Evolutionary conservation across 1,140 invertebrate species (phyloP).

Genomic region (Contarinia nasturtii): DNA sequence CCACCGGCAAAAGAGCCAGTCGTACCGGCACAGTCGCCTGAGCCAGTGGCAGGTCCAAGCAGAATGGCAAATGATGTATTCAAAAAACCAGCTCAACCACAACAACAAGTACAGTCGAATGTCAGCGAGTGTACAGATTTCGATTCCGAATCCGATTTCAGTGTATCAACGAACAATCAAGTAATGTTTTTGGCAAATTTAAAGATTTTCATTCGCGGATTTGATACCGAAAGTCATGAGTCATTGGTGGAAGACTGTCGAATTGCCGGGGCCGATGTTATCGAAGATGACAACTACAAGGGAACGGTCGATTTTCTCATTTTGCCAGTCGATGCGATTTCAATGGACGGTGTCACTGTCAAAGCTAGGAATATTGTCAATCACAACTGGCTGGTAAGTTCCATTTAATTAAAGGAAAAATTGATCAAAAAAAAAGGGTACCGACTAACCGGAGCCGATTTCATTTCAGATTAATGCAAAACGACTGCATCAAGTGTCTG

Average conservation of each 20-base stretch:
- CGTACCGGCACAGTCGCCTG: too few relatives aligned
- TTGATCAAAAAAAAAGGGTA: too few relatives aligned
- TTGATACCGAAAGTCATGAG: neutral
- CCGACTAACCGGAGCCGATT: neutral
- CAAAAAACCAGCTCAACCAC: slow-evolving; percentile 16
- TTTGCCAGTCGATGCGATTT: slow-evolving; percentile 24
- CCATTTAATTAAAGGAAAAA: too few relatives aligned
- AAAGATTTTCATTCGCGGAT: too few relatives aligned
- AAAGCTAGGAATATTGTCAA: slow-evolving; percentile 33
- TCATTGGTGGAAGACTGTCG: slow-evolving; percentile 20
- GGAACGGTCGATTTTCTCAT: slow-evolving; percentile 36
- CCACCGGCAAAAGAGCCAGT: too few relatives aligned
- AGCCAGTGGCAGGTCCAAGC: too few relatives aligned
- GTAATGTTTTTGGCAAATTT: too few relatives aligned
- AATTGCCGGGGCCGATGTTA: slow-evolving; percentile 27
- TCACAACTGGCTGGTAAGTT: slow-evolving; percentile 31
- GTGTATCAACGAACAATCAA: too few relatives aligned
- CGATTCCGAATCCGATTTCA: too few relatives aligned
- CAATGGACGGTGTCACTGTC: slow-evolving; percentile 17
- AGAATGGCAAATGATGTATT: slow-evolving; percentile 20
- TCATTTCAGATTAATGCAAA: neutral
- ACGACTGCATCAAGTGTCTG: neutral
- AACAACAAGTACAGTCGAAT: slow-evolving; percentile 2
- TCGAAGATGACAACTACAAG: slow-evolving; percentile 18
- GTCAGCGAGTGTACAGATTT: too few relatives aligned